A percentile compares a stretch with the other conserved stretches of the same genome.
phyloP scores from a whole-genome alignment of 2,888 invertebrate species.

The Hipparchia semele region DNA sequence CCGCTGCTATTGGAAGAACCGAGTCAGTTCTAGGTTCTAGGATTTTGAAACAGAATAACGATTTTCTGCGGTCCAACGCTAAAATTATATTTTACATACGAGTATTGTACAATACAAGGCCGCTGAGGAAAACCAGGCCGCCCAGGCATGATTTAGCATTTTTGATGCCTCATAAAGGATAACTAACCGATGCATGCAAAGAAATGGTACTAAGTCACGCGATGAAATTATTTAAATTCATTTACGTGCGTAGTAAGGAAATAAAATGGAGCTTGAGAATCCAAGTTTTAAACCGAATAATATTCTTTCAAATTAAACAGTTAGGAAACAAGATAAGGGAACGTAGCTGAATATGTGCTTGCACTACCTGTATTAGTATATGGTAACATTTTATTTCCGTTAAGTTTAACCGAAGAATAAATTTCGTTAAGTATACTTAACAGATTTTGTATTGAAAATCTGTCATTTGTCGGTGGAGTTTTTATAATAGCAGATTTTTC shows the following conservation, averaged over 20 bases:
- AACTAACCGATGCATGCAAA: slow-evolving; percentile 18
- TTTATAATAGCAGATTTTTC: too few species aligned
- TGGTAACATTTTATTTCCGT: too few species aligned
- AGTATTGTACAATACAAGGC: not conserved
- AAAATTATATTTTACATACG: slow-evolving; percentile 16
- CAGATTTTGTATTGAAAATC: too few species aligned
- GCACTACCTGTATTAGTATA: too few species aligned
- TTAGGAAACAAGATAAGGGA: too few species aligned
- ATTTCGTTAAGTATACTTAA: too few species aligned
- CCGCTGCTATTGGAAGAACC: not conserved
- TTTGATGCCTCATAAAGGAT: slow-evolving; percentile 26
- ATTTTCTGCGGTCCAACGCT: not conserved
- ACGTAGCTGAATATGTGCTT: too few species aligned
- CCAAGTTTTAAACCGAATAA: not conserved
- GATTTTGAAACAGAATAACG: not conserved
- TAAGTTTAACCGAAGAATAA: too few species aligned
- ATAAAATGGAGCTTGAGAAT: not conserved
- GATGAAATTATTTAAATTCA: slow-evolving; percentile 14
- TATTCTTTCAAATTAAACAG: too few species aligned
- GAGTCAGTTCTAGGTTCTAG: not conserved
- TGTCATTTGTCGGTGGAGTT: too few species aligned
- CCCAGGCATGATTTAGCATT: slow-evolving; percentile 32
- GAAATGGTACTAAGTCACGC: slow-evolving; percentile 28
- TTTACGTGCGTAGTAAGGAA: not conserved
- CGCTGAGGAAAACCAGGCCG: slow-evolving; percentile 20